phyloP scores from a whole-genome alignment of 2,797 vertebrate genomes.

The Microchirus variegatus region DNA sequence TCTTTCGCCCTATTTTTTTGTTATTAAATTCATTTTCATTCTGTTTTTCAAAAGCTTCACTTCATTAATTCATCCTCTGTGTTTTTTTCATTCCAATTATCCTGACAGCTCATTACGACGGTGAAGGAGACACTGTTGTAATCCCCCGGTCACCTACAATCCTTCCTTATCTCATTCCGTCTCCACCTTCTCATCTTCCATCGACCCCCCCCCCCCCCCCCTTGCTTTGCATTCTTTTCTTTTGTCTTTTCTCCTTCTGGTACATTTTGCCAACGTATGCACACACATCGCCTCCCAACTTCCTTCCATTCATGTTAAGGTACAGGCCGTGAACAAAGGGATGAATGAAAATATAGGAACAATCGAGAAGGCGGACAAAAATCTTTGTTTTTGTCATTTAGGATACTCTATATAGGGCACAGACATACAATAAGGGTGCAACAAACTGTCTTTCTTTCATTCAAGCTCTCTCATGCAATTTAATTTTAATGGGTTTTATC shows the following conservation, averaged over 20 bases:
- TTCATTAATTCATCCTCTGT: constrained; percentile 71
- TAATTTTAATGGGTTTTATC: constrained; percentile 78
- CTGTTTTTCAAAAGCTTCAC: constrained; percentile 51
- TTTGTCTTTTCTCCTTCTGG: background rate
- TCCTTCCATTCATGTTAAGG: too few species aligned
- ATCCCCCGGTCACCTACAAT: constrained; percentile 64
- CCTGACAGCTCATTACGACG: constrained; percentile 71
- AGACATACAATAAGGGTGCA: too few species aligned
- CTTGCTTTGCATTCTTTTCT: background rate
- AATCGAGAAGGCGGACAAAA: too few species aligned
- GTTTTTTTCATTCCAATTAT: constrained; percentile 77
- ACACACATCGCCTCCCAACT: too few species aligned
- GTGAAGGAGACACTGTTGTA: constrained; percentile 51
- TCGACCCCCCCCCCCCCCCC: constrained; percentile 1
- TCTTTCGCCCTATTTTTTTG: constrained; percentile 16
- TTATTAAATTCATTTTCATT: constrained; percentile 41
- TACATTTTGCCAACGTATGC: too few species aligned
- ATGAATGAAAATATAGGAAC: too few species aligned
- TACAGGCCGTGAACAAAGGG: too few species aligned
- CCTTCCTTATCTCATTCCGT: constrained; percentile 25
- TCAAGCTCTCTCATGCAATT: constrained; percentile 60
- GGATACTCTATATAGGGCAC: too few species aligned
- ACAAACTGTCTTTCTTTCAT: background rate
- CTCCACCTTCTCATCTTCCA: constrained; percentile 36
- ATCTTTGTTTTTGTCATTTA: too few species aligned